phyloP scores from a whole-genome alignment of 2,797 vertebrate species.

The Pygocentrus nattereri region DNA sequence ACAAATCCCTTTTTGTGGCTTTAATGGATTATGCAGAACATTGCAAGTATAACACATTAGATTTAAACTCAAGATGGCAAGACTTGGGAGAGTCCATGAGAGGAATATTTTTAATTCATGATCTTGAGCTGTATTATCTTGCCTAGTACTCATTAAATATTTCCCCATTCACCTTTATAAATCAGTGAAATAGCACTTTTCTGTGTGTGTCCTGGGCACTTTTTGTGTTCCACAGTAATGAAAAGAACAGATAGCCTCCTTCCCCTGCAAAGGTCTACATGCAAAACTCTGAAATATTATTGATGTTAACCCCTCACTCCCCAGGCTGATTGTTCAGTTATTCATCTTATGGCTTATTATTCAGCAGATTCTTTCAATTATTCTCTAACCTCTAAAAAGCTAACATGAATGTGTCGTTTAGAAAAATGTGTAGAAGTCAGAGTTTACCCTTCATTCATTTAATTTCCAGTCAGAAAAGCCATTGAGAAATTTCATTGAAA shows the following conservation, averaged over 20 bases:
- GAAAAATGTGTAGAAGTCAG: too few relatives aligned
- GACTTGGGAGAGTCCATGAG: background rate
- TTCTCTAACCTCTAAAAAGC: background rate
- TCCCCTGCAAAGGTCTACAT: background rate
- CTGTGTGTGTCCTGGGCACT: background rate
- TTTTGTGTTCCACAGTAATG: background rate
- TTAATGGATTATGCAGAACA: slow-evolving; percentile 5
- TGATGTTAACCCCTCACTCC: background rate
- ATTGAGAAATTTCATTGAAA: too few relatives aligned
- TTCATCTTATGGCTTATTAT: background rate
- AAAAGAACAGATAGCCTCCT: background rate
- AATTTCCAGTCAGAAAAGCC: too few relatives aligned
- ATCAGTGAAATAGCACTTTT: background rate
- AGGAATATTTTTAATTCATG: background rate
- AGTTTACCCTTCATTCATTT: too few relatives aligned
- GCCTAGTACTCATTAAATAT: slow-evolving; percentile 1
- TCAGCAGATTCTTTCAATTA: background rate
- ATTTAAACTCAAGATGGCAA: background rate
- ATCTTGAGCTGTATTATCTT: slow-evolving; percentile 13
- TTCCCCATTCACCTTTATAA: background rate
- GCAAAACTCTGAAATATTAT: background rate
- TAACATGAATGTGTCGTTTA: background rate
- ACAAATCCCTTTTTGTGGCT: background rate
- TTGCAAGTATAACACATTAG: background rate
- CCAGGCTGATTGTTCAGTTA: background rate